Evolutionary conservation across 2,797 vertebrate species (phyloP).

Genomic region (Heterohyrax brucei): DNA sequence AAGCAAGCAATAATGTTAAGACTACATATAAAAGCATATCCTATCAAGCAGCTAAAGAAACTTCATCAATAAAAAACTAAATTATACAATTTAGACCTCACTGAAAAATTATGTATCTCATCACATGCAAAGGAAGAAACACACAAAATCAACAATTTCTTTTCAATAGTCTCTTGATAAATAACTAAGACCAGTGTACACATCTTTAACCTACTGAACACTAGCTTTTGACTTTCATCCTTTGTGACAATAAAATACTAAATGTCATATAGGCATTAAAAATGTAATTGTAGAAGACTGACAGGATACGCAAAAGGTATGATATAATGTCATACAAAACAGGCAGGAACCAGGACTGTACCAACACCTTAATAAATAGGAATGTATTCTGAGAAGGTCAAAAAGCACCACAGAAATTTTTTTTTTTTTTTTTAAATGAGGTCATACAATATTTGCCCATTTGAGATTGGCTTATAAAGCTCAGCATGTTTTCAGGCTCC

Average conservation of each 20-base stretch:
- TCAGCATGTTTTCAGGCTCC: no score
- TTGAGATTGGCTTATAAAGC: no score
- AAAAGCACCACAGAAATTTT: background rate
- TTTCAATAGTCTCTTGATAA: constrained; percentile 35
- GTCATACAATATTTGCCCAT: no score
- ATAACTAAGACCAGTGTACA: constrained; percentile 29
- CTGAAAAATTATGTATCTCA: constrained; percentile 35
- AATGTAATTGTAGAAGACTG: constrained; percentile 64
- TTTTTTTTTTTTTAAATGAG: no score
- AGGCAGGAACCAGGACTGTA: constrained; percentile 11
- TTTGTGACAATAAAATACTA: constrained; percentile 56
- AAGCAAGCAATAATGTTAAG: constrained; percentile 37
- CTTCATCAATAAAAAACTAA: constrained; percentile 48
- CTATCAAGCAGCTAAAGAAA: constrained; percentile 47
- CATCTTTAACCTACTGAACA: constrained; percentile 59
- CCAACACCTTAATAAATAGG: background rate
- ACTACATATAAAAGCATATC: constrained; percentile 31
- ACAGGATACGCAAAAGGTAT: constrained; percentile 34
- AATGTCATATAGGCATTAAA: constrained; percentile 46
- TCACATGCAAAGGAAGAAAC: constrained; percentile 43
- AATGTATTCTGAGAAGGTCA: constrained; percentile 45
- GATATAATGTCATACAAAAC: constrained; percentile 36
- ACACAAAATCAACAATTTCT: constrained; percentile 63
- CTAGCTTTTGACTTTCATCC: constrained; percentile 47
- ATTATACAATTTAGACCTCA: background rate